These are phyloP conservation scores for Branchipolynoe longqiensis DNA, from an alignment of 2,888 invertebrate species.

Conservation along the genomic window DNA sequence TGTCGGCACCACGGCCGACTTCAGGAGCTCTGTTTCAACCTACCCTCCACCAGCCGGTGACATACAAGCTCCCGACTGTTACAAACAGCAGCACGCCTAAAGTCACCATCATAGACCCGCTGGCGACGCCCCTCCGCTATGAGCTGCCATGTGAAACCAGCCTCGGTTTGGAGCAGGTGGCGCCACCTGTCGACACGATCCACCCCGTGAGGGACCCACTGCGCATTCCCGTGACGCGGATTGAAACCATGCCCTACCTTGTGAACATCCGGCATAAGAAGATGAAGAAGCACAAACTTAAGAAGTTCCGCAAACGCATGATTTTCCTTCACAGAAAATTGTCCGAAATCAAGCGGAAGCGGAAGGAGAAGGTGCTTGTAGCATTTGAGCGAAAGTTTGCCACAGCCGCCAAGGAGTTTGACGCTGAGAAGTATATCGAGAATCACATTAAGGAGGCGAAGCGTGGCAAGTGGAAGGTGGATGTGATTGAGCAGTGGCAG, in stretches of 20 bases:
- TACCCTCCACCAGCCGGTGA: not conserved
- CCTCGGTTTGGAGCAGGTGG: slow-evolving; percentile 33
- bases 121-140: not conserved
- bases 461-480: slow-evolving; percentile 64
- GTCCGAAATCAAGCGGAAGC: slow-evolving; percentile 62
- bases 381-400: slow-evolving; percentile 56
- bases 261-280: slow-evolving; percentile 65
- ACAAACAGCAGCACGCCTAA: not conserved
- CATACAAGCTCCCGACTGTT: slow-evolving; percentile 50
- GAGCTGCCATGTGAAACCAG: slow-evolving; percentile 14
- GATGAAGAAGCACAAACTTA: slow-evolving; percentile 69
- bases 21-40: not conserved
- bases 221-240: slow-evolving; percentile 31
- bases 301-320: slow-evolving; percentile 67
- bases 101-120: slow-evolving; percentile 40
- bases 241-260: slow-evolving; percentile 64
- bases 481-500: slow-evolving; percentile 58
- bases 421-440: slow-evolving; percentile 63
- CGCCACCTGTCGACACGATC: slow-evolving; percentile 49
- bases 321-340: slow-evolving; percentile 63
- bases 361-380: slow-evolving; percentile 63
- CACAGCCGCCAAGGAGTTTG: slow-evolving; percentile 61
- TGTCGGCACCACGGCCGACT: not conserved
- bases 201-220: slow-evolving; percentile 61
- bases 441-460: slow-evolving; percentile 60